Evolutionary conservation across 2,888 invertebrate genomes (phyloP).

Genomic region (Ferrisia virgata): DNA sequence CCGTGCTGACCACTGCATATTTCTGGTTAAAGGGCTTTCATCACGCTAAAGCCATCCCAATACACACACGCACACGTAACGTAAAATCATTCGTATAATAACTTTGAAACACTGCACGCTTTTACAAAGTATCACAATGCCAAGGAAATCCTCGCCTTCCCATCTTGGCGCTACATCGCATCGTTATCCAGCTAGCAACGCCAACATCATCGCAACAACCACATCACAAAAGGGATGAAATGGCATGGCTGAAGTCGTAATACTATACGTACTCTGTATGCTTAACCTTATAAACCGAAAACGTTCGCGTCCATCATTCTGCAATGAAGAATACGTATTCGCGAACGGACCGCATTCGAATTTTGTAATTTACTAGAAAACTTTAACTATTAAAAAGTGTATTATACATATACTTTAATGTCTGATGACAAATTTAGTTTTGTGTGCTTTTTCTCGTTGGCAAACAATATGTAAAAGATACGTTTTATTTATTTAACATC

Average conservation of each 20-base stretch:
- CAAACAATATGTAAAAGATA: conserved; percentile 7
- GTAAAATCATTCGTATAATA: background rate
- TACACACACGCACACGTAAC: background rate
- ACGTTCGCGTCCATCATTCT: background rate
- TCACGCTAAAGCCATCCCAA: background rate
- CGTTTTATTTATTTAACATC: conserved; percentile 5
- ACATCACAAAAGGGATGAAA: conserved; percentile 17
- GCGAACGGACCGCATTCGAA: conserved; percentile 3
- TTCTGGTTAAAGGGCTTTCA: background rate
- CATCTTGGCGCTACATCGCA: too few species aligned
- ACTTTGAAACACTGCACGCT: background rate
- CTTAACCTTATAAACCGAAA: background rate
- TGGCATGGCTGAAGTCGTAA: background rate
- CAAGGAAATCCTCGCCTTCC: background rate
- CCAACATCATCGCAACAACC: background rate
- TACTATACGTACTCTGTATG: background rate
- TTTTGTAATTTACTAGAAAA: conserved; percentile 17
- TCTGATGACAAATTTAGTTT: background rate
- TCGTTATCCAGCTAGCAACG: too few species aligned
- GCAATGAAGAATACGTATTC: background rate
- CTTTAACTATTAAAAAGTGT: background rate
- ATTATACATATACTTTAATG: conserved; percentile 6
- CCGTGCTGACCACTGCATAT: background rate
- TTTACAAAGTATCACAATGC: background rate
- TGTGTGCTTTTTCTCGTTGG: background rate